A percentile compares a stretch with the other conserved stretches of the same genome.
Conservation (phyloP, 2,113 vertebrate genomes). For the Pelmatolapia mariae region DNA sequence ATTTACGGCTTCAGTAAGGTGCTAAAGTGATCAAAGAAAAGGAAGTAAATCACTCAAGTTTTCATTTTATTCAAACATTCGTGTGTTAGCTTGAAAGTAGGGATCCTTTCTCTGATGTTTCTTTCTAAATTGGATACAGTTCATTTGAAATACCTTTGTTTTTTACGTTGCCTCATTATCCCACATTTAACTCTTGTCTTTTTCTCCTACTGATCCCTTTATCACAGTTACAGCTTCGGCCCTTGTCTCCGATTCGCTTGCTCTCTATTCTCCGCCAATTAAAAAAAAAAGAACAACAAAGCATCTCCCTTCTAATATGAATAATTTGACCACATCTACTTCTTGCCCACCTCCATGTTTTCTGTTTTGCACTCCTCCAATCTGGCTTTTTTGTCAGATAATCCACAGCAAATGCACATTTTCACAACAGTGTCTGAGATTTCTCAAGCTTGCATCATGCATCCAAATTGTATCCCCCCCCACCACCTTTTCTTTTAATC, state of each 20-base stretch:
- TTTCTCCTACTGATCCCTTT: neutral
- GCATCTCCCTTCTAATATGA: neutral
- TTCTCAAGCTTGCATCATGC: constrained; percentile 24
- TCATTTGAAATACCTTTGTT: neutral
- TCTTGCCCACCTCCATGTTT: neutral
- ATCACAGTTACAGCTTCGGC: neutral
- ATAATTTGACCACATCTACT: neutral
- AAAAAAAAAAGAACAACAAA: neutral
- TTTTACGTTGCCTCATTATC: neutral
- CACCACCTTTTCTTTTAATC: neutral
- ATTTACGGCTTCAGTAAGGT: neutral
- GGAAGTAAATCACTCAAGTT: neutral
- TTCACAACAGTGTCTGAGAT: neutral
- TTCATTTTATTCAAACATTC: neutral
- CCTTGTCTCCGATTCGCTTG: neutral
- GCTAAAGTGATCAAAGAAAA: neutral
- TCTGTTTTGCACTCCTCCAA: neutral
- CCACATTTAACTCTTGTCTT: neutral
- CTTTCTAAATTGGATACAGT: neutral
- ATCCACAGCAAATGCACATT: neutral
- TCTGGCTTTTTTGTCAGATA: neutral
- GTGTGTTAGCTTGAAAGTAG: neutral
- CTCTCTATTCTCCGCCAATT: neutral
- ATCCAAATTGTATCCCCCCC: neutral
- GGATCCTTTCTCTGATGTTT: neutral